Evolutionary conservation across 1,140 invertebrate species (phyloP), one percentile per base, ranked within the genome.

Genomic region (Macrobrachium rosenbergii): DNA sequence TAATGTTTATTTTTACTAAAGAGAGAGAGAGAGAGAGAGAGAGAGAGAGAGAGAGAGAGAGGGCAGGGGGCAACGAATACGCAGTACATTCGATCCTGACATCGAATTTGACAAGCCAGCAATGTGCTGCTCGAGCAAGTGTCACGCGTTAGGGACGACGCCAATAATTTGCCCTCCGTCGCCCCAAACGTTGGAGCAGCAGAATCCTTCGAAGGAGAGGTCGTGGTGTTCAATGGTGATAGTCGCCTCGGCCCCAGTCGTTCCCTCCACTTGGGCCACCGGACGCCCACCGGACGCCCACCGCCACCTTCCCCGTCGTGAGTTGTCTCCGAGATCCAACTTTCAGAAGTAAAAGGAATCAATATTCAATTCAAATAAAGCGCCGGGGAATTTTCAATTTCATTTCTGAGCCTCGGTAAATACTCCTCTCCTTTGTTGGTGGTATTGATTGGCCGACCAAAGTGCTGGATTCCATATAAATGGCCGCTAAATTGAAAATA

Each of bases 281-380:
- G 12, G 28, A 37, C n/a, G 5, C 45, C 5, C 45, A 52, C 45
- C 45, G 10, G 16, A n/a, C 79, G 58, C 10, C 62, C 37, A 28
- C 62, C 60, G 28, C 59, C 69, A 28, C 59, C 72, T 37, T 28
- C 45, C 60, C 82, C 58, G 63, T 75, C 73, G 63, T 60, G 62
- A 80, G 82, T 88, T 83, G 82, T 88, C 87, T 83, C 77, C 69
- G 60, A 84, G 77, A 81, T 79, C 81, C 87, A 88, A 73, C 87
- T 84, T 87, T 82, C 85, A 23, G 43, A 88, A 81, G 82, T 80
- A 88, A 81, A 73, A 84, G 82, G 87, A 88, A 88, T 88, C 87
- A 88, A 88, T 88, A 88, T 78, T 84, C 87, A 88, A 88, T 88
- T 88, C 87, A 88, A 88, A 88, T 88, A 88, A 83, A 88, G 87